Conservation (phyloP, 2,888 invertebrate species). For the Heliconius charithonia region DNA sequence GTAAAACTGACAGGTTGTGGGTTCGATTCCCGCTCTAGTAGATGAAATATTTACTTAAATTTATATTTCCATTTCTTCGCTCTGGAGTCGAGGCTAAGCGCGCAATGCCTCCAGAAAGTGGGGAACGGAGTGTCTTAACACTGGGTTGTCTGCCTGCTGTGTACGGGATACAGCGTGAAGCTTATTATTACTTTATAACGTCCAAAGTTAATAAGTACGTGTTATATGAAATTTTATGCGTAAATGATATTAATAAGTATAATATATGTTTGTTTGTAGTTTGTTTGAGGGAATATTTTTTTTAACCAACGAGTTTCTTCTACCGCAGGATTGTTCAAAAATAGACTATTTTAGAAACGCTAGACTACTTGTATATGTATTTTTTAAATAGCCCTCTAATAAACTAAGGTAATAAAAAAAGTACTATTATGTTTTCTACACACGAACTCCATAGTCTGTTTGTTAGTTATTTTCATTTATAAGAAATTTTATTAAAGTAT, state of each 20-base stretch:
- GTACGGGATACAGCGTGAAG: too few relatives aligned
- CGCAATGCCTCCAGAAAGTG: too few relatives aligned
- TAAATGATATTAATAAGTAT: neutral
- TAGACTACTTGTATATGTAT: neutral
- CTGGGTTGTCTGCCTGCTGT: too few relatives aligned
- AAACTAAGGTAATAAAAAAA: neutral
- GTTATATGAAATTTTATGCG: neutral
- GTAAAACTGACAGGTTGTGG: too few relatives aligned
- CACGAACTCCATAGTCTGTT: neutral
- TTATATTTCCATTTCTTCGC: too few relatives aligned
- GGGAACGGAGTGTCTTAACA: too few relatives aligned
- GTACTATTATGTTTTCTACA: neutral
- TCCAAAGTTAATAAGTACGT: neutral
- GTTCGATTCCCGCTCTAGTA: too few relatives aligned
- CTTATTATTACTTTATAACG: neutral
- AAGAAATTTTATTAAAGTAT: neutral
- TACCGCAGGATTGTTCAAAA: constrained; percentile 23
- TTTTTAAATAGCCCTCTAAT: neutral
- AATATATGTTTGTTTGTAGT: neutral
- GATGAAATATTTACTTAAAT: too few relatives aligned
- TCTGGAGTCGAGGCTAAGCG: too few relatives aligned
- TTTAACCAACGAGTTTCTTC: constrained; percentile 32
- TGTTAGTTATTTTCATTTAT: too few relatives aligned
- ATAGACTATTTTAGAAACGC: constrained; percentile 14
- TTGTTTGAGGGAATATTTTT: neutral